Conservation (phyloP, 2,797 vertebrate genomes). For the Sebastes melanostomus region DNA sequence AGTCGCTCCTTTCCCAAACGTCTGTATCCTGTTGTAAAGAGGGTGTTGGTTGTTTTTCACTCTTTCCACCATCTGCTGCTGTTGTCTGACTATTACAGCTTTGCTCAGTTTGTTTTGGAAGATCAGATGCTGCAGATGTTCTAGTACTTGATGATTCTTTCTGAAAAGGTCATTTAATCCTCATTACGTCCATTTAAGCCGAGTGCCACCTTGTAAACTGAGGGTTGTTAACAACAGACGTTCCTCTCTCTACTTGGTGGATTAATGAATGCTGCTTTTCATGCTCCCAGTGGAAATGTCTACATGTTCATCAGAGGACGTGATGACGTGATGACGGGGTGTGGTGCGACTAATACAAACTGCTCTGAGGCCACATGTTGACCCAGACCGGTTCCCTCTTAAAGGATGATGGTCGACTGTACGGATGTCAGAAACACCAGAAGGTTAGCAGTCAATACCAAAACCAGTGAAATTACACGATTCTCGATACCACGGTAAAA, state of each 20-base stretch:
- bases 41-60: not conserved
- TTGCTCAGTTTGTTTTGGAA: not conserved
- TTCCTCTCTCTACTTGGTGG: not conserved
- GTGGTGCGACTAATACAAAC: not conserved
- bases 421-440: not conserved
- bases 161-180: not conserved
- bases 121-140: not conserved
- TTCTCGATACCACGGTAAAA: too few relatives aligned
- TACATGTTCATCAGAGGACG: not conserved
- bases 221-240: not conserved
- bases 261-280: slow-evolving; percentile 13
- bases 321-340: not conserved
- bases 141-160: not conserved
- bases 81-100: not conserved
- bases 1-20: not conserved
- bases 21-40: not conserved
- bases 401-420: not conserved
- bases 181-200: not conserved
- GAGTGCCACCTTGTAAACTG: not conserved
- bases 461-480: not conserved
- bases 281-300: slow-evolving; percentile 6
- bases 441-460: not conserved
- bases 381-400: not conserved
- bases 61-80: not conserved
- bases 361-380: not conserved